Base-by-base conservation (phyloP, 2,888 invertebrate genomes). In the Cybosia mesomella region DNA sequence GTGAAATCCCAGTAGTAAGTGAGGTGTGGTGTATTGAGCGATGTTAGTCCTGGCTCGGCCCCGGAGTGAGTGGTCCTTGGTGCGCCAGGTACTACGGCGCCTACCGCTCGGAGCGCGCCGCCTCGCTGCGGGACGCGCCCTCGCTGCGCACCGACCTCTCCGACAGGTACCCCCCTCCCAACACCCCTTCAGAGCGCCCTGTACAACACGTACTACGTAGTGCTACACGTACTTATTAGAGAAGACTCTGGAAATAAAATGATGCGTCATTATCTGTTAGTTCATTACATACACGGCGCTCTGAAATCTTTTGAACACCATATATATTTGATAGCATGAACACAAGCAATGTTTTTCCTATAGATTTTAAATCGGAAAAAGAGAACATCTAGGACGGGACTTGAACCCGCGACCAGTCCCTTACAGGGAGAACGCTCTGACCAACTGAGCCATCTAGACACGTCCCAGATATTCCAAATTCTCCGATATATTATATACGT, bases 141-240 rank as follows among this genome's bases (percentile, higher is more conserved):
- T 91, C 92, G 73, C 86, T 90, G 64, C 89, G 90, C 77, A 92
- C 94, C 36, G 93, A 93, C 82, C 71, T 87, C 77, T 94, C 94
- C 75, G 94, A 94, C 92, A 94, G 94, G 93, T 93, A 90, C 39
- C 54, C 15, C 21, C 63, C 0, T 28, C 3, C 60, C 22, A 49
- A 49, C 49, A n/a, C 9, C 9, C 28, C 15, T 63, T 34, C 18
- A 53, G n/a, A n/a, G n/a, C 28, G 18, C 62, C 54, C 9, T 59
- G 22, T 39, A 39, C 18, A 18, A 28, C 1, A 28, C 11, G 2
- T n/a, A n/a, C n/a, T n/a, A n/a, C n/a, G n/a, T n/a, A n/a, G n/a
- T n/a, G n/a, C n/a, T n/a, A n/a, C n/a, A n/a, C n/a, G n/a, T n/a
- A n/a, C n/a, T n/a, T n/a, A n/a, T n/a, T n/a, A n/a, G n/a, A n/a